Conservation (phyloP, 1,140 invertebrate species). For the Gonatopus flavifemur region DNA sequence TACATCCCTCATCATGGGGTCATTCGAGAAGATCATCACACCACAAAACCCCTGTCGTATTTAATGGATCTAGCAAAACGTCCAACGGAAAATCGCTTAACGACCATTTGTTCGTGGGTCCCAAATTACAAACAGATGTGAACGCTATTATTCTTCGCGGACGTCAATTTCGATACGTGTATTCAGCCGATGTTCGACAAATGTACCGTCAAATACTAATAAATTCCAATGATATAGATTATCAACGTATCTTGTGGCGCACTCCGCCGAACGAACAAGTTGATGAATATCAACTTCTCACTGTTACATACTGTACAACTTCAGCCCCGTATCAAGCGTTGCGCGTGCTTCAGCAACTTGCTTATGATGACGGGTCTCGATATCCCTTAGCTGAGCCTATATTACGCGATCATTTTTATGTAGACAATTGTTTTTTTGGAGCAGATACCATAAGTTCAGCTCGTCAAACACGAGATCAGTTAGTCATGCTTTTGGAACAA, state of each 20-base stretch:
- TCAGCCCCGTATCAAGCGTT: neutral
- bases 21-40: no score
- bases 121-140: no score
- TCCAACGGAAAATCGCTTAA: no score
- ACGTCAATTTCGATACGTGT: no score
- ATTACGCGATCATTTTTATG: neutral
- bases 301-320: neutral
- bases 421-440: neutral
- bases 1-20: no score
- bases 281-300: neutral
- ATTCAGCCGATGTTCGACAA: no score
- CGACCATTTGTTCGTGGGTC: no score
- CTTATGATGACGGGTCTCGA: neutral
- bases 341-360: neutral
- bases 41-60: no score
- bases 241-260: neutral
- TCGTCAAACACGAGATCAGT: neutral
- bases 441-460: neutral
- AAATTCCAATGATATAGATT: neutral
- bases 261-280: no score
- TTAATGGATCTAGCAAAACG: no score
- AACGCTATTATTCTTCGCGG: no score
- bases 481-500: fast-evolving
- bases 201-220: no score
- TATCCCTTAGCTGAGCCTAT: neutral